phyloP scores from a whole-genome alignment of 1,140 invertebrate genomes.

The Musca vetustissima region DNA sequence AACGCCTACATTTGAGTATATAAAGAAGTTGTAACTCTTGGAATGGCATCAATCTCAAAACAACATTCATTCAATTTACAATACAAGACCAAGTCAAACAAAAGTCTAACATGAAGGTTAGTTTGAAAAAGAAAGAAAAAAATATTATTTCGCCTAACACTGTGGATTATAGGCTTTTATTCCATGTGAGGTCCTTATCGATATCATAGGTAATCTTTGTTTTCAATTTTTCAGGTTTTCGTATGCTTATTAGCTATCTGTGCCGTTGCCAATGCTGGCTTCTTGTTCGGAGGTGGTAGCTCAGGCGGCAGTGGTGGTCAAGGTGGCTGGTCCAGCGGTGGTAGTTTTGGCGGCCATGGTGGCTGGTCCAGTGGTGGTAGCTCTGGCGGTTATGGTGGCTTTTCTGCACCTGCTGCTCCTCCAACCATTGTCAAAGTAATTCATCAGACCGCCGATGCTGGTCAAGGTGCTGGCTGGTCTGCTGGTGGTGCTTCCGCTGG shows the following conservation, averaged over 20 bases:
- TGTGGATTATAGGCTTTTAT: constrained; percentile 7
- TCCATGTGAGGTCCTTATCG: not conserved
- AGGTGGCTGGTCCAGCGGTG: constrained; percentile 26
- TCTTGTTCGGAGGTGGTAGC: constrained; percentile 37
- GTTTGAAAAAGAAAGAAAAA: not conserved
- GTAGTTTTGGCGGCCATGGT: constrained; percentile 34
- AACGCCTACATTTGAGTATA: too few relatives aligned
- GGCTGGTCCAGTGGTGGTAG: constrained; percentile 30
- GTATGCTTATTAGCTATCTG: constrained; percentile 48
- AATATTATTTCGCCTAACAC: constrained; percentile 6
- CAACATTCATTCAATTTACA: constrained; percentile 3
- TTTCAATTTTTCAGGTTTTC: constrained; percentile 35
- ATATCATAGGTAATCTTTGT: not conserved
- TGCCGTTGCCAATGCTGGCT: constrained; percentile 45
- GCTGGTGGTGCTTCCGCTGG: constrained; percentile 28
- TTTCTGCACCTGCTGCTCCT: constrained; percentile 16
- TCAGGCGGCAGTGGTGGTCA: constrained; percentile 25
- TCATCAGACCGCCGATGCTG: constrained; percentile 13
- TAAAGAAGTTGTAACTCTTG: too few relatives aligned
- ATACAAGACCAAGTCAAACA: constrained; percentile 9
- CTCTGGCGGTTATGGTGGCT: constrained; percentile 22
- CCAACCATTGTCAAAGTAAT: constrained; percentile 17
- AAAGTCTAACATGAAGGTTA: constrained; percentile 17
- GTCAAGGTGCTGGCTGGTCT: constrained; percentile 27
- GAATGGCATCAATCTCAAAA: not conserved